Evolutionary conservation across 2,888 invertebrate genomes (phyloP), one percentile per base, ranked within the genome.

Genomic region (Altica lythri): DNA sequence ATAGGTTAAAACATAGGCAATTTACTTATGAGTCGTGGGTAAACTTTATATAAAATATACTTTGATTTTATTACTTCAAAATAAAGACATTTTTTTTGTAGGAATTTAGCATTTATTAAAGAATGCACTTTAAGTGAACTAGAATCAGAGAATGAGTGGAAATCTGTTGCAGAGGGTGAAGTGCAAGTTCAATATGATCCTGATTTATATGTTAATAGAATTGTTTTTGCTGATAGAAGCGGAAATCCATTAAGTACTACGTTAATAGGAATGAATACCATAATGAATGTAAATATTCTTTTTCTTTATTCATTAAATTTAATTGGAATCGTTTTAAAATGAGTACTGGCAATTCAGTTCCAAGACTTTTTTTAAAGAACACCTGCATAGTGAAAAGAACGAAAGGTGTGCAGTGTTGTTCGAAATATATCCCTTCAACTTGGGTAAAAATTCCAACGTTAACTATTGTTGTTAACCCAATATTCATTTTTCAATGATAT

Each of bases 261-360:
- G 64, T 73, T 85, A 32, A 83, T 87, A 61, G 80, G 81, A 58
- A 77, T 80, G 2, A 81, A 86, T 57, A 85, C 84, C 0, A 73
- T 79, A 32, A 82, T 86, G 76, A 75, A 80, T 78, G 85, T 85
- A 73, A 63, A 70, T 65, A 45, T 57, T 32, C 13, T 2, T 9
- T 32, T 34, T 22, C n/a, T 32, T 32, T 32, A 5, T 4, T 10
- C 32, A 10, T 4, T 30, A 4, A 30, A 30, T 22, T 4, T 5
- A 22, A 22, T 22, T 22, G 22, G 4, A 22, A 22, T 5, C 8
- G 8, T 12, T 5, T 10, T 1, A 37, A 16, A 17, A 4, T 1
- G 1, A 8, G n/a, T n/a, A n/a, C n/a, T n/a, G n/a, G n/a, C n/a
- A n/a, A n/a, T n/a, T n/a, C n/a, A n/a, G n/a, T n/a, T n/a, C n/a